Conservation (phyloP, 2,888 invertebrate species). For the Erebia palarica region DNA sequence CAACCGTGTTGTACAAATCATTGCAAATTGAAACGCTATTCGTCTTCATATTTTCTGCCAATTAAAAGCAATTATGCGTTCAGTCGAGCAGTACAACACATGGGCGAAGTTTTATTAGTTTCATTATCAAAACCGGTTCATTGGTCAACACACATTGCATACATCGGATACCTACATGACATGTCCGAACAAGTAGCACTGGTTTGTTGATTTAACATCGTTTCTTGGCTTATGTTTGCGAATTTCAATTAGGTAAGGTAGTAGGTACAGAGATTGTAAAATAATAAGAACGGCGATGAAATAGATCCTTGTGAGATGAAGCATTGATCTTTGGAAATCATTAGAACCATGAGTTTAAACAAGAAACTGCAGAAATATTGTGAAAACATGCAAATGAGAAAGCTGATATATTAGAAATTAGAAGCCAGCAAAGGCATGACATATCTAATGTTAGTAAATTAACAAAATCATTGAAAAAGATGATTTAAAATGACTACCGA, state of each 20-base stretch:
- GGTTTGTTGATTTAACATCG: slow-evolving; percentile 4
- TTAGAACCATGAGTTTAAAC: background rate
- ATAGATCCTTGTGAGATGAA: background rate
- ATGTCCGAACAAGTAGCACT: slow-evolving; percentile 10
- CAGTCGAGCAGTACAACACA: slow-evolving; percentile 7
- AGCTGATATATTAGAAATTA: background rate
- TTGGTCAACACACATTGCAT: slow-evolving; percentile 2
- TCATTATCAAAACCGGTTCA: slow-evolving; percentile 15
- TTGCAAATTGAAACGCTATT: slow-evolving; percentile 5
- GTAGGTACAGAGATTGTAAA: slow-evolving; percentile 2
- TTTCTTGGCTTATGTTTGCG: background rate
- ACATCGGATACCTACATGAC: background rate
- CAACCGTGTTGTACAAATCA: background rate
- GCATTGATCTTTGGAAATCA: background rate
- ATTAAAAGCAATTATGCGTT: slow-evolving; percentile 6
- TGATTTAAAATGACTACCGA: too few relatives aligned
- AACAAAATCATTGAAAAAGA: background rate
- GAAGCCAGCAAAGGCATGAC: too few relatives aligned
- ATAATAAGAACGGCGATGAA: too few relatives aligned
- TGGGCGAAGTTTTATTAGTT: slow-evolving; percentile 13
- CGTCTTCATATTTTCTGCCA: slow-evolving; percentile 11
- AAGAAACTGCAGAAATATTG: background rate
- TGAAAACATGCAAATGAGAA: background rate
- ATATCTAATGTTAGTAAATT: too few relatives aligned
- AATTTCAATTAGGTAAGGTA: slow-evolving; percentile 11